Evolutionary conservation across 2,888 invertebrate genomes (phyloP).

Genomic region (Prosapia bicincta): DNA sequence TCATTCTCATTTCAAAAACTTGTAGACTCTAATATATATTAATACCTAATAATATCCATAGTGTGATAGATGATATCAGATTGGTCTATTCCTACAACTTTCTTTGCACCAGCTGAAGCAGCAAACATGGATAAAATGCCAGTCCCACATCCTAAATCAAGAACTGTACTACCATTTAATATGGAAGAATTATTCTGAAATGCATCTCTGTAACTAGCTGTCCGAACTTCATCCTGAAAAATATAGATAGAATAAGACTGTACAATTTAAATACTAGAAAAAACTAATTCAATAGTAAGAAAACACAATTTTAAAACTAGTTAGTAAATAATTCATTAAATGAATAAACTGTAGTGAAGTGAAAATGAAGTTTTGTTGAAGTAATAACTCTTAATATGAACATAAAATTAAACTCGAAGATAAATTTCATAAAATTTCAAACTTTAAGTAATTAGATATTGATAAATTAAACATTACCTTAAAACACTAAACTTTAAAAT

Average conservation of each 20-base stretch:
- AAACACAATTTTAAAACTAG: too few relatives aligned
- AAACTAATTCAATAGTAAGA: too few relatives aligned
- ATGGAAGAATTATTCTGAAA: conserved; percentile 68
- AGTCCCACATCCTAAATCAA: conserved; percentile 98
- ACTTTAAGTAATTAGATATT: too few relatives aligned
- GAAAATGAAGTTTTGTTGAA: too few relatives aligned
- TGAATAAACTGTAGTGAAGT: too few relatives aligned
- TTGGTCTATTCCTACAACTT: conserved; percentile 91
- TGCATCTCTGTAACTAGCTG: conserved; percentile 82
- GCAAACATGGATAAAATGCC: conserved; percentile 98
- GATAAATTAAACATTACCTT: too few relatives aligned
- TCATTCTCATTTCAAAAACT: not conserved
- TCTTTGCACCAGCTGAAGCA: conserved; percentile 87
- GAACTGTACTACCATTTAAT: conserved; percentile 72
- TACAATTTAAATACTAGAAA: too few relatives aligned
- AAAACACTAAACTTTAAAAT: too few relatives aligned
- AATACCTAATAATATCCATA: conserved; percentile 88
- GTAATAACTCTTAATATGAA: too few relatives aligned
- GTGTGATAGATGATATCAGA: conserved; percentile 95
- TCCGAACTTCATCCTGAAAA: conserved; percentile 71
- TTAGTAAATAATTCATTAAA: too few relatives aligned
- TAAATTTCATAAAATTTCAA: too few relatives aligned
- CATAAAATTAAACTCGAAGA: too few relatives aligned
- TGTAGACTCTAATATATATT: not conserved
- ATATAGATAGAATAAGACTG: not conserved